Base-by-base conservation (phyloP, 2,113 vertebrate genomes). In the Camelus dromedarius region DNA sequence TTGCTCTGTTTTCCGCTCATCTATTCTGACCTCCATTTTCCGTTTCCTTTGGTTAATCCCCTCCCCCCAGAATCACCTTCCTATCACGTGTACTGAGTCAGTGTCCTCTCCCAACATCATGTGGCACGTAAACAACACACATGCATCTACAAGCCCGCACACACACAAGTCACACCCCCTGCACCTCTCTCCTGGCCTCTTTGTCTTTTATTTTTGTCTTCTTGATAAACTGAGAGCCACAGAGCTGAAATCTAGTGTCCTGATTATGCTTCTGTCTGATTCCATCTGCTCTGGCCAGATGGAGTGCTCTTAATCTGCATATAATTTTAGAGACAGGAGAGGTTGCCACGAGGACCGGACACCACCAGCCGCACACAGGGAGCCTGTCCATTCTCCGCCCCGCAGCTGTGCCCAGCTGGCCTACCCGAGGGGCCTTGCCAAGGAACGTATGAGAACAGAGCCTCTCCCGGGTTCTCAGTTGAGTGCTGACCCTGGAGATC, bases 1-100 rank as follows among this genome's bases (percentile, higher is more conserved):
- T 28, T 87, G 22, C 48, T 50, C 22, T 6, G 0, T 16, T 48
- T 50, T 91, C 93, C 28, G 88, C 30, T 91, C 56, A 24, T 52
- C 87, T 28, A 8, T 56, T 62, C 62, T 64, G n/a, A 89, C 87
- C 60, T 96, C 54, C 67, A 11, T 84, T 96, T 95, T 70, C 58
- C 80, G 81, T 84, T 94, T 83, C 32, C 42, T 84, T 72, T 76
- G 69, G 32, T 84, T 64, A 69, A 50, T 87, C 7, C 8, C 13
- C 14, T 80, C 19, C 26, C 46, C 76, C 5, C 42, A 48, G 82
- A 94, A 73, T 69, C 67, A 72, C 42, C 28, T 92, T 77, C 56
- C 7, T 42, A 3, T 58, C 75, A 75, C n/a, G 62, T 38, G 50
- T 56, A 50, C n/a, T 56, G 64, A 96, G 46, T 93, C 75, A 58